Percentiles rank a stretch among this genome's conserved stretches.
These are phyloP conservation scores for Barbus barbus DNA, from an alignment of 2,113 vertebrate genomes.

Conservation along the genomic window DNA sequence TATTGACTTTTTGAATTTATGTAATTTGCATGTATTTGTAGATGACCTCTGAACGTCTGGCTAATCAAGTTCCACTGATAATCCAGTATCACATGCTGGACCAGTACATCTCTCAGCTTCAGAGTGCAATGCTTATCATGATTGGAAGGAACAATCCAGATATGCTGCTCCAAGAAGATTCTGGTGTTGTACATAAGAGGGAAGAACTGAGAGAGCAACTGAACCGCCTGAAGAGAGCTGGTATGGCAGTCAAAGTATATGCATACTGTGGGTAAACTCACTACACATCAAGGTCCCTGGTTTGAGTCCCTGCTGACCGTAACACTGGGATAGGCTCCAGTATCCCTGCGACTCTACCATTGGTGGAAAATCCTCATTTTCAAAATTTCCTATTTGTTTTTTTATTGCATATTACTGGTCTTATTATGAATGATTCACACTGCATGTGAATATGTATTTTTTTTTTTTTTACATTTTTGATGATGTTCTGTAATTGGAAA, in stretches of 20 bases:
- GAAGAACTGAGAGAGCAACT: conserved; percentile 57
- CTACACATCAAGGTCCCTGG: no score
- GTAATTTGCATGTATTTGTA: conserved; percentile 46
- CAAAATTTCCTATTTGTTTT: no score
- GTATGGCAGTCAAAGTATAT: conserved; percentile 55
- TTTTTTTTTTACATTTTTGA: no score
- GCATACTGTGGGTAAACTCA: no score
- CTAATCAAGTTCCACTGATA: conserved; percentile 75
- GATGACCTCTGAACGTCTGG: conserved; percentile 68
- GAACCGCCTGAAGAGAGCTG: conserved; percentile 65
- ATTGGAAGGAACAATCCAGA: conserved; percentile 52
- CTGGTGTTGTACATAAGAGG: conserved; percentile 59
- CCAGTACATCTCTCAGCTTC: conserved; percentile 59
- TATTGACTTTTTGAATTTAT: background rate
- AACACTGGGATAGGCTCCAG: no score
- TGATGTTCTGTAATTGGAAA: no score
- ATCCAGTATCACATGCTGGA: conserved; percentile 70
- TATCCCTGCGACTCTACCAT: no score
- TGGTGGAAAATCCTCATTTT: no score
- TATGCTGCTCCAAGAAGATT: conserved; percentile 66
- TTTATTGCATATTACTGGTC: no score
- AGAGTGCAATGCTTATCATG: conserved; percentile 65
- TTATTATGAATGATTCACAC: no score
- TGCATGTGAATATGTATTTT: no score
- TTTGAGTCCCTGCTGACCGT: no score